Base-by-base conservation (phyloP, 2,888 invertebrate genomes). In the Chymomyza procnemis region DNA sequence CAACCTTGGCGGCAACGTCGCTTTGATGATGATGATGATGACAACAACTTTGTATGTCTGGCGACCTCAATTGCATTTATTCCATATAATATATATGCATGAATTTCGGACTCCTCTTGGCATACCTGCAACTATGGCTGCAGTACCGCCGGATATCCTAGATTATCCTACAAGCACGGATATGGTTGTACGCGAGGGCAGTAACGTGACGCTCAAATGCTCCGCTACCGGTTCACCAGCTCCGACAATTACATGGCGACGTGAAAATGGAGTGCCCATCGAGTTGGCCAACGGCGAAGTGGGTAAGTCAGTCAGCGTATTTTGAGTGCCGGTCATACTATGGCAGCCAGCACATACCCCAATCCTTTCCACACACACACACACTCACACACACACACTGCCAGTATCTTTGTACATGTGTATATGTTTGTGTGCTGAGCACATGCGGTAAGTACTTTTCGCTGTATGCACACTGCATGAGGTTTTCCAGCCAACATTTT, bases 191-290 rank as follows among this genome's bases (percentile, higher is more conserved):
- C 93, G 95, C 81, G 97, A 98, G 92, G 97, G 97, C 52, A 95
- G 95, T 71, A 95, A 97, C 80, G 95, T 97, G 85, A 96, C 96
- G 88, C 92, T 98, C 71, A 94, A 94, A 79, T 97, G 97, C 90
- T 96, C 96, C 63, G 97, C 97, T 62, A 96, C 95, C 58, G 96
- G 97, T 71, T 95, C 96, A 61, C 97, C 97, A 26, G 93, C 93
- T 82, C 97, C 97, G 47, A 95, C 94, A 85, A 96, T 97, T 90
- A 95, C 94, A 78, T 98, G 97, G 97, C 92, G 96, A 87, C 93
- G 97, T 80, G 97, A 97, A 91, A 95, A 95, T 88, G 94, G 95
- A 77, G 94, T 95, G 89, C 92, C 94, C 71, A 96, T 96, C 89
- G 93, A 94, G 62, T 90, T 95, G 72, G 92, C 93, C 71, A 94